A percentile compares a stretch with the other conserved stretches of the same genome.
Conservation (phyloP, 1,140 invertebrate genomes). For the Brachionus sp. region DNA sequence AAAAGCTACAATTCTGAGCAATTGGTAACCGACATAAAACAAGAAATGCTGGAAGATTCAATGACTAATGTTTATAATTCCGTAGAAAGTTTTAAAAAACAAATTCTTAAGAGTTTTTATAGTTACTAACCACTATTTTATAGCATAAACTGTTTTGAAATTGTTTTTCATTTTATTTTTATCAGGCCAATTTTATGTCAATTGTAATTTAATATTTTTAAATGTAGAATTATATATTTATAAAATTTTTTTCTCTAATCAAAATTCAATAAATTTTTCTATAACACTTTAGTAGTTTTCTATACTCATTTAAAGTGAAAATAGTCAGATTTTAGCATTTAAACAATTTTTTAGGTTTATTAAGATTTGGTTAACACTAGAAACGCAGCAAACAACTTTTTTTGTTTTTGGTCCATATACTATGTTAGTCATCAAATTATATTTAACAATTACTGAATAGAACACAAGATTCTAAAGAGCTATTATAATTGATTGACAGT, state of each 20-base stretch:
- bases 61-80: constrained; percentile 9
- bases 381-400: no score
- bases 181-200: not conserved
- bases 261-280: constrained; percentile 1
- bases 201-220: constrained; percentile 1
- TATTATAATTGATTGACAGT: no score
- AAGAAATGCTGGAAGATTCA: not conserved
- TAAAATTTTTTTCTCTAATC: not conserved
- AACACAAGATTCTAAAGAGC: no score
- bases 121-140: not conserved
- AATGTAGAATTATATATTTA: constrained; percentile 6
- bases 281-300: not conserved
- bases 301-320: no score
- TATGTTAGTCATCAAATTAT: no score
- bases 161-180: constrained; percentile 14
- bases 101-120: constrained; percentile 33
- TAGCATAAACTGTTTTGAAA: not conserved
- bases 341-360: no score
- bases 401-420: no score
- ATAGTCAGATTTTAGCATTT: no score
- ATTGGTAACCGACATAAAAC: not conserved
- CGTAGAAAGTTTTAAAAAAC: constrained; percentile 23
- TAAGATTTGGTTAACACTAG: no score
- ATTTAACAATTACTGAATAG: no score
- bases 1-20: not conserved